A percentile compares a stretch with the other conserved stretches of the same genome.
Evolutionary conservation across 2,888 invertebrate genomes (phyloP).

Genomic region (Deroplatys truncata): DNA sequence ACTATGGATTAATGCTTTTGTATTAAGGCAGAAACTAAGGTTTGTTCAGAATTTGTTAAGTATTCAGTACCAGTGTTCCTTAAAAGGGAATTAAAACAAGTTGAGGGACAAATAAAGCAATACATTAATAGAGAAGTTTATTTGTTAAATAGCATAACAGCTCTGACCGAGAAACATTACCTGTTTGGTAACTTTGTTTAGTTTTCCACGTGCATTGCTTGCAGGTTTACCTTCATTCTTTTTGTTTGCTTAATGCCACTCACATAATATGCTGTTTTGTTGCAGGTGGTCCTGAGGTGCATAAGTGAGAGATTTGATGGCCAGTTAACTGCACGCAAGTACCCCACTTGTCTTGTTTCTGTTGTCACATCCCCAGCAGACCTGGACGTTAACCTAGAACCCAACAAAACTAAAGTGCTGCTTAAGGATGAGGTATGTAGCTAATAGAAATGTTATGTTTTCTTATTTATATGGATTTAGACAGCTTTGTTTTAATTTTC

Average conservation of each 20-base stretch:
- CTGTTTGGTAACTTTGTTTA: too few species aligned
- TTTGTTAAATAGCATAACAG: too few species aligned
- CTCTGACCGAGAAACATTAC: too few species aligned
- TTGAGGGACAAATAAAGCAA: too few species aligned
- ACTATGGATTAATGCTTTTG: too few species aligned
- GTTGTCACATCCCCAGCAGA: constrained; percentile 45
- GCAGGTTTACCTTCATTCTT: too few species aligned
- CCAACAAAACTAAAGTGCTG: constrained; percentile 54
- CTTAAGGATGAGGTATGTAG: constrained; percentile 48
- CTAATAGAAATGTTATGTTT: not conserved
- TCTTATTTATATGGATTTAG: constrained; percentile 4
- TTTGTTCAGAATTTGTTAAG: too few species aligned
- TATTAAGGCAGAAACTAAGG: too few species aligned
- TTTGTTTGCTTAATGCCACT: not conserved
- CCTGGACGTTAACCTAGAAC: constrained; percentile 57
- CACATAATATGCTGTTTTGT: not conserved
- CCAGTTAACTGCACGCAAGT: constrained; percentile 41
- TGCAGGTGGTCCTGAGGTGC: constrained; percentile 46
- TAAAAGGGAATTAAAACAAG: too few species aligned
- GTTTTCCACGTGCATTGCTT: too few species aligned
- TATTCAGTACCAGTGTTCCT: too few species aligned
- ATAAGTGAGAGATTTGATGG: constrained; percentile 41
- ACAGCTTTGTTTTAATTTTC: not conserved
- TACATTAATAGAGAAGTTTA: too few species aligned
- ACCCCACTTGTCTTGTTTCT: constrained; percentile 47